Base-by-base conservation (phyloP, 30 jellyfish, hydroid and myxozoan species). In the Aurelia sp. region DNA sequence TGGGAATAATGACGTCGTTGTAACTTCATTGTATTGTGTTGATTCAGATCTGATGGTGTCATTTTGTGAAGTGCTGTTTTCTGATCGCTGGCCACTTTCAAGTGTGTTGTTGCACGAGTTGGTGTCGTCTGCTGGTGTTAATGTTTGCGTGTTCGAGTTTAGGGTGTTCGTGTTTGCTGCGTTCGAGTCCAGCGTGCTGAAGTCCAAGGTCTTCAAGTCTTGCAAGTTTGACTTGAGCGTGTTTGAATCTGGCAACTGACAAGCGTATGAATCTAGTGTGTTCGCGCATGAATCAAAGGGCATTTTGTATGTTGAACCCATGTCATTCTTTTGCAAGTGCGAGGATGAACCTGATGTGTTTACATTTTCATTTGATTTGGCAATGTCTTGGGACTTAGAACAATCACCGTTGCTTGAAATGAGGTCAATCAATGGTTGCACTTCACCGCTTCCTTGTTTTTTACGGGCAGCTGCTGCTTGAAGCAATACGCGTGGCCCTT, bases 281-380 rank as follows among this genome's bases (percentile, higher is more conserved):
- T 84, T 84, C 21, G 22, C 15, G 19, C 85, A 71, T 4, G 81
- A 52, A 17, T 84, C 93, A 3, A 35, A 65, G 4, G 51, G 78
- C 17, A 70, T 72, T 47, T 84, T 84, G 72, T 84, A 61, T 17
- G 93, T 84, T 33, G 93, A 84, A 23, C 81, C 87, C 18, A 52
- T 31, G 0, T 73, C 76, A 6, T 52, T 57, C 51, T 50, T 20
- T 12, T 84, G 81, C 52, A 59, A 9, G 16, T n/a, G 12, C 3
- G 70, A 11, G 4, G 87, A 8, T 10, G 84, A 31, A 4, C 53
- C 80, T 21, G 66, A 66, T 13, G 16, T 44, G 55, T 44, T 44
- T 44, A 44, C 55, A 44, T 44, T 44, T 0, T 67, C 84, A 18
- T 22, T 70, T 18, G 64, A 11, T 17, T 44, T 64, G 13, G 76